Percentiles rank a stretch among this genome's conserved stretches.
These are phyloP conservation scores for Erethizon dorsatum DNA, from an alignment of 2,797 vertebrate genomes.

Conservation along the genomic window DNA sequence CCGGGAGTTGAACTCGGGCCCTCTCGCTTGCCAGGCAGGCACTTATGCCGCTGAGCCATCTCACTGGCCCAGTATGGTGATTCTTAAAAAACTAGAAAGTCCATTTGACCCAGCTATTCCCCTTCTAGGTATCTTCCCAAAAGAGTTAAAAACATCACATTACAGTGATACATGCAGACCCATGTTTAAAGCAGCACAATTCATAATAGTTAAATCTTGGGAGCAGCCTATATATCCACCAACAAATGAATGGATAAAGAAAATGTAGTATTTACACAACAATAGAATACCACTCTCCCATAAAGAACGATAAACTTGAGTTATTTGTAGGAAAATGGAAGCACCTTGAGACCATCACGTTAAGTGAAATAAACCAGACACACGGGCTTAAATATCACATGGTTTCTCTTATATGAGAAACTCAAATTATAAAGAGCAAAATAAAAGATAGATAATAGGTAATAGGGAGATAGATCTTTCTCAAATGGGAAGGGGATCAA, in stretches of 20 bases:
- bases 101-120: neutral
- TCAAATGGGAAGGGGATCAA: neutral
- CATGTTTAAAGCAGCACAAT: neutral
- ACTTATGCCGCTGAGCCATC: too few relatives aligned
- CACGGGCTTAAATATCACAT: neutral
- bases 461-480: neutral
- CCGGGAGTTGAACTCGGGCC: too few relatives aligned
- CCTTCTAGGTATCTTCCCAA: neutral
- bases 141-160: neutral
- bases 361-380: neutral
- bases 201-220: neutral
- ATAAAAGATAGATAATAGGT: neutral
- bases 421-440: neutral
- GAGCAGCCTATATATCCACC: neutral
- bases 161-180: neutral
- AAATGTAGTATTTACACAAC: neutral
- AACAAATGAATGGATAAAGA: neutral
- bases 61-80: neutral
- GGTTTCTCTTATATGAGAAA: neutral
- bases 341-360: neutral
- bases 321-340: neutral
- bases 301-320: neutral
- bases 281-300: neutral
- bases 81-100: neutral
- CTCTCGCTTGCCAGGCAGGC: too few relatives aligned